A percentile compares a stretch with the other conserved stretches of the same genome.
Evolutionary conservation across 1,140 invertebrate species (phyloP).

Genomic region (Hyposmocoma kahamanoa): DNA sequence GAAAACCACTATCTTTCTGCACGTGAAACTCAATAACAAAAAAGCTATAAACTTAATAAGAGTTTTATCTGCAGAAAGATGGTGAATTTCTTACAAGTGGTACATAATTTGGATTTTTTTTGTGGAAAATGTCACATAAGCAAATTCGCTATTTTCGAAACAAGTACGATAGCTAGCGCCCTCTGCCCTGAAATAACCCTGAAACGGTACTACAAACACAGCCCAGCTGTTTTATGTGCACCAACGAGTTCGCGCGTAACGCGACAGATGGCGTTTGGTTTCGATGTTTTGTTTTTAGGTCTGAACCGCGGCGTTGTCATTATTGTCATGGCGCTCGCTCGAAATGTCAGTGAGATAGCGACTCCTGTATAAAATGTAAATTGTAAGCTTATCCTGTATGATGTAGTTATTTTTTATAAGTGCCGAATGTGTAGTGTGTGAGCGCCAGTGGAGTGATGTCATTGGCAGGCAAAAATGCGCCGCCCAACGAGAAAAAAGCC

Average conservation of each 20-base stretch:
- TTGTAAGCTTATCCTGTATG: constrained; percentile 56
- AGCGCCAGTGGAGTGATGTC: constrained; percentile 57
- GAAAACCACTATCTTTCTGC: no score
- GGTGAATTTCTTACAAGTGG: no score
- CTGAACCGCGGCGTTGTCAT: constrained; percentile 39
- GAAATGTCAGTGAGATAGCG: constrained; percentile 63
- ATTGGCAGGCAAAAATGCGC: constrained; percentile 34
- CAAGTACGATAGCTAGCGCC: background rate
- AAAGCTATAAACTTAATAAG: no score
- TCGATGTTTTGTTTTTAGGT: constrained; percentile 58
- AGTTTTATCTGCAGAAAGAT: no score
- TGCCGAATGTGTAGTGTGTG: constrained; percentile 37
- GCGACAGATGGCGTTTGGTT: background rate
- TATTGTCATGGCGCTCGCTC: constrained; percentile 58
- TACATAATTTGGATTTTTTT: no score
- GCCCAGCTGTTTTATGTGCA: background rate
- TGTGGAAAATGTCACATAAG: background rate
- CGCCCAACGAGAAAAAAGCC: constrained; percentile 35
- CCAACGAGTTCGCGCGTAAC: background rate
- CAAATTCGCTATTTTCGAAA: background rate
- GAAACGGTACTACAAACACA: background rate
- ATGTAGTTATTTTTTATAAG: constrained; percentile 59
- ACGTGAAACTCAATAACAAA: no score
- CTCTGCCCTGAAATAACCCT: background rate
- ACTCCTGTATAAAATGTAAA: constrained; percentile 44